Evolutionary conservation across 1,140 invertebrate genomes (phyloP).

Genomic region (Drosophila malerkotliana): DNA sequence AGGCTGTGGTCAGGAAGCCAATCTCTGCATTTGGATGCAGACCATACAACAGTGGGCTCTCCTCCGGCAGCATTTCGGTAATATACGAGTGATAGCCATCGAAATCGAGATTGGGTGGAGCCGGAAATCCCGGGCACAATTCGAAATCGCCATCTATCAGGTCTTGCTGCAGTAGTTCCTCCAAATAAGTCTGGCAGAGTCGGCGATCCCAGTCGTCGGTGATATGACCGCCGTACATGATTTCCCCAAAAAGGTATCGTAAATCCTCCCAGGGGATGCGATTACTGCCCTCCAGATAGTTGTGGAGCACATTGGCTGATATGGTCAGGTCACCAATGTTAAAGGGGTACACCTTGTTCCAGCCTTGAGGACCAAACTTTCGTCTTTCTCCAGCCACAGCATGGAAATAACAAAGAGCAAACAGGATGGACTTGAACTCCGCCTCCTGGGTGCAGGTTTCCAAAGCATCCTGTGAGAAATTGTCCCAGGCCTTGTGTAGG

Average conservation of each 20-base stretch:
- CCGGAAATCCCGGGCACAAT: slow-evolving; percentile 92
- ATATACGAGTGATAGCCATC: slow-evolving; percentile 95
- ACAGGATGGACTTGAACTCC: slow-evolving; percentile 97
- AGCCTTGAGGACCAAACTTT: slow-evolving; percentile 98
- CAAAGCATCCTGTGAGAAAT: slow-evolving; percentile 96
- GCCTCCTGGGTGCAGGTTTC: slow-evolving; percentile 97
- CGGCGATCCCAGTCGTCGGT: slow-evolving; percentile 98
- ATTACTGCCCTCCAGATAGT: slow-evolving; percentile 96
- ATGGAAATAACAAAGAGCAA: slow-evolving; percentile 97
- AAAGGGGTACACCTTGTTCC: slow-evolving; percentile 95
- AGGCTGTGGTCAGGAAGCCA: slow-evolving; percentile 94
- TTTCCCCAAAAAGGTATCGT: slow-evolving; percentile 96
- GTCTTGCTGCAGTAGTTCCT: slow-evolving; percentile 94
- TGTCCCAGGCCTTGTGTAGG: slow-evolving; percentile 96
- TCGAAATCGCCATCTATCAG: slow-evolving; percentile 94
- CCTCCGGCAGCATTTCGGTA: slow-evolving; percentile 92
- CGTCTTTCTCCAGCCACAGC: slow-evolving; percentile 96
- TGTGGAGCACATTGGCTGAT: slow-evolving; percentile 95
- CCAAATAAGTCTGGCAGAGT: slow-evolving; percentile 94
- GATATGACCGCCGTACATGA: slow-evolving; percentile 99
- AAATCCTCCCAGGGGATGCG: slow-evolving; percentile 97
- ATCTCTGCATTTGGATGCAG: slow-evolving; percentile 98
- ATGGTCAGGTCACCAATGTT: slow-evolving; percentile 96
- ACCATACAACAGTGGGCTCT: slow-evolving; percentile 96
- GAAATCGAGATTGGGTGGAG: slow-evolving; percentile 95